Conservation (phyloP, 2,113 vertebrate genomes). For the Muntiacus muntjak region DNA sequence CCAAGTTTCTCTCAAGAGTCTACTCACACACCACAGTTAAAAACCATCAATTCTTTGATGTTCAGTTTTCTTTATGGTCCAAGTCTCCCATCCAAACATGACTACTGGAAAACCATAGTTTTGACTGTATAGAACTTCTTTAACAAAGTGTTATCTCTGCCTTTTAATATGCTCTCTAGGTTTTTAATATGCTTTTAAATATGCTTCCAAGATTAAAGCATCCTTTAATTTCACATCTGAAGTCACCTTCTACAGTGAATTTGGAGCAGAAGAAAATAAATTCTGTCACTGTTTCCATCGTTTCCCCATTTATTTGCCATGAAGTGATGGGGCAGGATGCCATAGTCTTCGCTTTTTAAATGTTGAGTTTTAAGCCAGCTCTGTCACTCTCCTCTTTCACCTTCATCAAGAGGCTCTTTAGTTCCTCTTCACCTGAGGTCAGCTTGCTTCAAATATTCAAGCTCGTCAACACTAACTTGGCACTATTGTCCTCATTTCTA, state of each 20-base stretch:
- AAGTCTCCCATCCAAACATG: accelerated
- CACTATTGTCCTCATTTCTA: neutral
- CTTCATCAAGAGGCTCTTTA: neutral
- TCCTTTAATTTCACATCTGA: neutral
- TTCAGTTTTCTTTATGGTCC: neutral
- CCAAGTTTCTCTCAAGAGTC: neutral
- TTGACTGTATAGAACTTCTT: neutral
- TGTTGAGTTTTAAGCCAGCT: neutral
- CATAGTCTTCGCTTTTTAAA: neutral
- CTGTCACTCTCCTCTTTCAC: neutral
- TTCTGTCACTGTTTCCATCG: neutral
- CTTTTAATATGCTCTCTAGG: neutral
- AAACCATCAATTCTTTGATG: neutral
- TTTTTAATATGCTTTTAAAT: neutral
- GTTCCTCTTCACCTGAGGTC: neutral
- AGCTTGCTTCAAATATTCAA: neutral
- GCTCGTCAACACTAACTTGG: neutral
- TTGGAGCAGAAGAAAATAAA: neutral
- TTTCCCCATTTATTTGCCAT: neutral
- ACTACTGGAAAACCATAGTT: neutral
- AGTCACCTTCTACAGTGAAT: neutral
- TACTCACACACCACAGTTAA: neutral
- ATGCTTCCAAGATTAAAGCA: neutral
- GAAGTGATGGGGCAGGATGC: neutral
- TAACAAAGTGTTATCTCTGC: neutral